Percentiles rank a stretch among this genome's conserved stretches.
phyloP scores from a whole-genome alignment of 2,888 invertebrate genomes.

The Monoplex corrugatus region DNA sequence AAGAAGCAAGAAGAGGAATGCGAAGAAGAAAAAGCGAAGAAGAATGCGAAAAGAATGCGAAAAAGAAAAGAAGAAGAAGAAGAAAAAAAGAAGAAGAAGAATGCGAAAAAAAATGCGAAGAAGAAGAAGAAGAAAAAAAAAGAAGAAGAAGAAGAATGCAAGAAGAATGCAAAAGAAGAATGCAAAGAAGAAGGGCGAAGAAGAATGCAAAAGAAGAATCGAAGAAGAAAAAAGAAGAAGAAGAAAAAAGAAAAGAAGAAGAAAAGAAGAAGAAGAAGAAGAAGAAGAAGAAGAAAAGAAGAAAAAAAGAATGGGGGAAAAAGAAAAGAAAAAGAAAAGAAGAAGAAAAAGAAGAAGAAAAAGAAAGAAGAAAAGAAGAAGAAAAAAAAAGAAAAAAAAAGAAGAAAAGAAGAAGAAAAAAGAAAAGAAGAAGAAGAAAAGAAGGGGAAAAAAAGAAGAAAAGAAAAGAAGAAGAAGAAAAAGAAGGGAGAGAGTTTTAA shows the following conservation, averaged over 20 bases:
- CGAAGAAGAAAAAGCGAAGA: conserved; percentile 2
- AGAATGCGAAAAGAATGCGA: not conserved
- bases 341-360: no score
- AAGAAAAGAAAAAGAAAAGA: not conserved
- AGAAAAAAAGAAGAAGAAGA: no score
- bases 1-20: not conserved
- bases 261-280: not conserved
- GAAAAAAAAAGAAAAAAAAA: no score
- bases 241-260: not conserved
- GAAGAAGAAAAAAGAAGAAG: no score
- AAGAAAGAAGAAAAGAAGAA: no score
- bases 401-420: no score
- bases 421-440: not conserved
- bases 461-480: not conserved
- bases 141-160: no score
- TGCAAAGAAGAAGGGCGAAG: no score
- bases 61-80: not conserved
- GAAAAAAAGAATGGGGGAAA: not conserved
- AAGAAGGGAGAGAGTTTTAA: not conserved
- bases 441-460: not conserved
- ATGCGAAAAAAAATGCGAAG: no score
- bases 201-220: no score
- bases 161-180: no score
- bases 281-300: conserved; percentile 13
- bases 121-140: no score